Conservation (phyloP, 2,797 vertebrate species). For the Myotis pilosus region DNA sequence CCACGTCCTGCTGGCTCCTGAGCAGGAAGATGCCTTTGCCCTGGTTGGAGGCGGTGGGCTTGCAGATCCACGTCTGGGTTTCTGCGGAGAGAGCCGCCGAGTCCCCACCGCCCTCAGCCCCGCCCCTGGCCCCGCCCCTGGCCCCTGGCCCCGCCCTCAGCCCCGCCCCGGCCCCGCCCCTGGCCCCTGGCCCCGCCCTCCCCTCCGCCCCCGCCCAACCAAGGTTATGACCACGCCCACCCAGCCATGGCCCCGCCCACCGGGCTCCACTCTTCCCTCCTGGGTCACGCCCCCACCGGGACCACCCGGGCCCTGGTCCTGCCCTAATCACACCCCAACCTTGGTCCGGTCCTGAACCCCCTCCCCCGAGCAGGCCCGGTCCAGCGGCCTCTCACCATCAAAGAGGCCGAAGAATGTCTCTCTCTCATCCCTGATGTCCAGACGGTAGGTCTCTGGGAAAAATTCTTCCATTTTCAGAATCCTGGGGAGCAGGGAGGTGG, state of each 20-base stretch:
- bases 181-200: background rate
- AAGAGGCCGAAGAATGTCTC: conserved; percentile 88
- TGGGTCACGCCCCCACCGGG: background rate
- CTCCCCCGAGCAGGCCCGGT: background rate
- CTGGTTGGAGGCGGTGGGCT: conserved; percentile 91
- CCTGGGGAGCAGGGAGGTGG: conserved; percentile 74
- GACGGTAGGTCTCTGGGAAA: conserved; percentile 90
- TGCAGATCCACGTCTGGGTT: conserved; percentile 92
- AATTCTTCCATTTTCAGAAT: conserved; percentile 90
- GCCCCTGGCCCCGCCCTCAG: background rate
- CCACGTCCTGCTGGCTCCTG: conserved; percentile 83
- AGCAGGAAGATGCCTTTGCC: conserved; percentile 93
- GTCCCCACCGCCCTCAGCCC: background rate
- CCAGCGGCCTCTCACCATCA: conserved; percentile 83
- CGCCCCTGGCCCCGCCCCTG: too few relatives aligned
- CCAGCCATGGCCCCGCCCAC: accelerated
- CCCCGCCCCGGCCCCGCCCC: background rate
- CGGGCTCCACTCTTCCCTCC: background rate
- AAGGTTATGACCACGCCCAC: background rate
- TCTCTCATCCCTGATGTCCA: conserved; percentile 89
- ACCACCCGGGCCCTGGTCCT: background rate
- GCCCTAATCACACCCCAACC: background rate
- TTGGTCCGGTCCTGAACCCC: background rate
- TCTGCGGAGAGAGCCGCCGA: conserved; percentile 42
- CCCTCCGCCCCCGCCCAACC: background rate